phyloP scores from a whole-genome alignment of 2,888 invertebrate species.

The Scaeva pyrastri region DNA sequence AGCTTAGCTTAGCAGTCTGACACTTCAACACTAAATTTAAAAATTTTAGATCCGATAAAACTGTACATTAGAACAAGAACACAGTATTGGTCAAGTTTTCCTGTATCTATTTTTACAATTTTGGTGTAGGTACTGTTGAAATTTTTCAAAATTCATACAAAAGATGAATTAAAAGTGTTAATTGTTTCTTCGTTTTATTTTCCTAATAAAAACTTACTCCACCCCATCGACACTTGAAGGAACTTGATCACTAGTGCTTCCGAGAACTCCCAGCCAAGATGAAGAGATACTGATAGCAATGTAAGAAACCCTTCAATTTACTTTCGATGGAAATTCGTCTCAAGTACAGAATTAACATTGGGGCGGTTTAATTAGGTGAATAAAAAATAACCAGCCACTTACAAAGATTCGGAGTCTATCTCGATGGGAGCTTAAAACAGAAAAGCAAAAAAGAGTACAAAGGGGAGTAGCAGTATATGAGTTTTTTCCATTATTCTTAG shows the following conservation, averaged over 20 bases:
- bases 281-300: conserved; percentile 57
- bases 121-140: no score
- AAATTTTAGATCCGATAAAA: no score
- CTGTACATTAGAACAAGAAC: no score
- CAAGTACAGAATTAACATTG: conserved; percentile 64
- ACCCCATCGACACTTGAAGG: conserved; percentile 6
- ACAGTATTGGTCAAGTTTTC: no score
- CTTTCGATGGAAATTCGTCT: conserved; percentile 66
- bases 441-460: neutral
- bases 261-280: conserved; percentile 45
- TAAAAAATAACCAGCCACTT: conserved; percentile 42
- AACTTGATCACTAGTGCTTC: conserved; percentile 52
- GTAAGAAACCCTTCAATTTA: conserved; percentile 57
- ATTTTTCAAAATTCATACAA: no score
- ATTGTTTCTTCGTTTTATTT: neutral
- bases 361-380: conserved; percentile 69
- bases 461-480: neutral
- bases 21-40: no score
- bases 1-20: no score
- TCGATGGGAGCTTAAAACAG: conserved; percentile 3
- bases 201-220: neutral
- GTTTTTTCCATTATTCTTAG: neutral
- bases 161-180: neutral
- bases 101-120: no score
- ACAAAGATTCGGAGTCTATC: conserved; percentile 13